Percentiles rank a stretch among this genome's conserved stretches.
These are phyloP conservation scores for Actinia tenebrosa DNA, from an alignment of 64 coral and sea anemone genomes.

Conservation along the genomic window DNA sequence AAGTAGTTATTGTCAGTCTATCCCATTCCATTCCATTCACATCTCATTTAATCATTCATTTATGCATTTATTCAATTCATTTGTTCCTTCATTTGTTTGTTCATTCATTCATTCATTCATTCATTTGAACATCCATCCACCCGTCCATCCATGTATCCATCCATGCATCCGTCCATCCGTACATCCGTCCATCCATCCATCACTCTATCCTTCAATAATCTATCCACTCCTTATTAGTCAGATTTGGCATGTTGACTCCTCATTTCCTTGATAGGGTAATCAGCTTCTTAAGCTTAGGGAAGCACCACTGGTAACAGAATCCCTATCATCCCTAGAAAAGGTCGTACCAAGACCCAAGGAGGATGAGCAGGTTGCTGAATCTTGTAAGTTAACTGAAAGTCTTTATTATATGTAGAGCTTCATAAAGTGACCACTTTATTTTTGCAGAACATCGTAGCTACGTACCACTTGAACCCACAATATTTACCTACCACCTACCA, in stretches of 20 bases:
- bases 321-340: conserved; percentile 58
- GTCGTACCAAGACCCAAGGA: conserved; percentile 72
- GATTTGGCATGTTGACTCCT: neutral
- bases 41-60: no score
- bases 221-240: neutral
- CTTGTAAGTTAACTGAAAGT: neutral
- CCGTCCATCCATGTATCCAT: neutral
- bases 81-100: no score
- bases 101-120: no score
- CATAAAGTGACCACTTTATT: no score
- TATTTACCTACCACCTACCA: no score
- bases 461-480: no score
- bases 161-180: neutral
- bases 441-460: no score
- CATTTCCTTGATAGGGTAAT: conserved; percentile 25
- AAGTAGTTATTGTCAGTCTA: no score
- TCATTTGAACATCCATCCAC: no score
- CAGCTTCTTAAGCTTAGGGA: conserved; percentile 78
- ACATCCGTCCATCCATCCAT: neutral
- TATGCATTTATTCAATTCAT: no score
- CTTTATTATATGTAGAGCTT: no score
- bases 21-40: no score
- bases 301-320: conserved; percentile 57
- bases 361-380: conserved; percentile 39
- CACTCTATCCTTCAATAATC: neutral